Base-by-base conservation (phyloP, 2,113 vertebrate species). In the Diphyllodes magnificus region DNA sequence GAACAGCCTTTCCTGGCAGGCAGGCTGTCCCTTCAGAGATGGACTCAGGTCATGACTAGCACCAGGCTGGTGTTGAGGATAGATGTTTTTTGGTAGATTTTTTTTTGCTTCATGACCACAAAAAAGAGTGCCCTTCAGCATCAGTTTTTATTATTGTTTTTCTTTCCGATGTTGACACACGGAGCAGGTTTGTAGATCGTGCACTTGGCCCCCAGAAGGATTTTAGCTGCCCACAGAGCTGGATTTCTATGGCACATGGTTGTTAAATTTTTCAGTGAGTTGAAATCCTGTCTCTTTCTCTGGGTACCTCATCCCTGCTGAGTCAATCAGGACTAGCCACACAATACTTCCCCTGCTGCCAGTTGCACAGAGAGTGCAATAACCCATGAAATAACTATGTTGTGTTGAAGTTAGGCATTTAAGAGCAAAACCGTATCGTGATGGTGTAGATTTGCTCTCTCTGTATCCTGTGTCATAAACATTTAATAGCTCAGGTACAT, bases 161-260 rank as follows among this genome's bases (percentile, higher is more conserved):
- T 54, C n/a, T 31, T 76, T 35, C 51, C 0, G 0, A 27, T 35
- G 13, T 49, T 47, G n/a, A 31, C 17, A 47, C 7, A 21, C 0
- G 3, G 30, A 60, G 27, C n/a, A 50, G 51, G 30, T 86, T 76
- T 80, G 39, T 44, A 25, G n/a, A 68, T 42, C 13, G 10, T 9
- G 15, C 28, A n/a, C 17, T n/a, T 75, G 24, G 8, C 4, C 27
- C 13, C 35, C 21, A 50, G 35, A 5, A 68, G 63, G 23, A 40
- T 60, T 91, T 80, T 72, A 60, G 21, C 50, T 77, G 21, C 56
- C 28, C 1, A 1, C 0, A 0, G 16, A 86, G 16, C 15, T 68
- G 22, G 47, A 44, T 69, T 69, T 7, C 0, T 44, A 56, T 28
- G 45, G n/a, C 31, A 56, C 4, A 9, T 15, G 4, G 27, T 31